Evolutionary conservation across 1,140 invertebrate genomes (phyloP), one percentile per base, ranked within the genome.

Genomic region (Neodiprion pinetum): DNA sequence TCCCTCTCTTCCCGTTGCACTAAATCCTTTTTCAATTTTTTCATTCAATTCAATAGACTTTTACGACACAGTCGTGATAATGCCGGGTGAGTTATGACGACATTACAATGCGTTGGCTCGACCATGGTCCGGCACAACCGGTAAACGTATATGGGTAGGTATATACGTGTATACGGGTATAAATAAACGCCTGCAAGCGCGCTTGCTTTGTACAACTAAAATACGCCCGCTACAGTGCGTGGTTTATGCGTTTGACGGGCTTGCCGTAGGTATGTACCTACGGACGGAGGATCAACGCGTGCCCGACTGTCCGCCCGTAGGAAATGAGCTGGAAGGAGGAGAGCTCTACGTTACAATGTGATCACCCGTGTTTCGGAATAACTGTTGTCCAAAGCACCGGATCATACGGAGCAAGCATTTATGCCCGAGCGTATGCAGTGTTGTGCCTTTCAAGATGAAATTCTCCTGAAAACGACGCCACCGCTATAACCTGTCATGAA

Each of bases 21-120:
- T 69, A 69, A 69, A 7, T 61, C 53, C 53, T 61, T 61, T 61
- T 17, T 17, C 53, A 12, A 61, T 61, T 61, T 69, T 69, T 69
- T 69, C 28, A 23, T 69, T 69, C 67, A 69, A 69, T 69, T 69
- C 67, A 69, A 69, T 69, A 69, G 67, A 69, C 67, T 23, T 69
- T 69, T 69, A 69, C 67, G 67, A 47, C 67, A 47, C 40, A 69
- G 21, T 47, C 67, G 67, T 69, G 67, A 69, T 69, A 69, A 69
- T 69, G 67, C 67, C 67, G 23, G 21, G 40, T 69, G 67, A 69
- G 67, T 69, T 69, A 69, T 69, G 67, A 69, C 67, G 67, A 69
- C 67, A 69, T 69, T 69, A 69, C 67, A 69, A 69, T 69, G 67
- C 67, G 40, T 47, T 47, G 40, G 11, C 67, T 23, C 14, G 21